Conservation (phyloP, 1,140 invertebrate species). For the Brachystomella parvula region DNA sequence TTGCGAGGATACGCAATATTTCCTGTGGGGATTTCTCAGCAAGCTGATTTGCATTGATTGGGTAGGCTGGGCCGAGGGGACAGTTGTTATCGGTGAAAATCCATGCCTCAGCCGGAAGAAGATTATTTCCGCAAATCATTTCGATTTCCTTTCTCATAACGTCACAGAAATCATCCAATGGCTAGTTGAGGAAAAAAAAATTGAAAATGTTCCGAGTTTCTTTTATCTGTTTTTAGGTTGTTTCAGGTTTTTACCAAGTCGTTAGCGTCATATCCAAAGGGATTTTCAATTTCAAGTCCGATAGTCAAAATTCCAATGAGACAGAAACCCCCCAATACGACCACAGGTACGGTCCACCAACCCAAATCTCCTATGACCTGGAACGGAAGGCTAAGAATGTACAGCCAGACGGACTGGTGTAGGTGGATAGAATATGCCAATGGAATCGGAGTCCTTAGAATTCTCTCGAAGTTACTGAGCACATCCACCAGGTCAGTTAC, state of each 20-base stretch:
- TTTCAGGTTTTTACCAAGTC: slow-evolving; percentile 12
- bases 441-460: slow-evolving; percentile 13
- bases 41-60: slow-evolving; percentile 3
- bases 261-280: slow-evolving; percentile 14
- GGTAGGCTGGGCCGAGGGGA: slow-evolving; percentile 1
- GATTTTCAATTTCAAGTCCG: slow-evolving; percentile 15
- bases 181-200: slow-evolving; percentile 2
- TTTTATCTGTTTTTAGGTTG: background rate
- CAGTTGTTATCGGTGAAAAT: slow-evolving; percentile 14
- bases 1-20: background rate
- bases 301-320: slow-evolving; percentile 7
- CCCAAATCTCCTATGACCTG: background rate
- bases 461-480: slow-evolving; percentile 3
- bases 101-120: slow-evolving; percentile 7
- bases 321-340: background rate
- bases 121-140: slow-evolving; percentile 4
- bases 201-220: background rate
- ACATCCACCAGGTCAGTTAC: background rate
- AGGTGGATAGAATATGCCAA: slow-evolving; percentile 13
- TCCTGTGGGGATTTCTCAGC: slow-evolving; percentile 7
- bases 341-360: slow-evolving; percentile 12
- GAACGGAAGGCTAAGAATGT: slow-evolving; percentile 9
- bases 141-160: slow-evolving; percentile 13
- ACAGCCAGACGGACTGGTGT: slow-evolving; percentile 8
- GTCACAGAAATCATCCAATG: slow-evolving; percentile 22